Evolutionary conservation across 2,113 vertebrate species (phyloP).

Genomic region (Dipodomys merriami): DNA sequence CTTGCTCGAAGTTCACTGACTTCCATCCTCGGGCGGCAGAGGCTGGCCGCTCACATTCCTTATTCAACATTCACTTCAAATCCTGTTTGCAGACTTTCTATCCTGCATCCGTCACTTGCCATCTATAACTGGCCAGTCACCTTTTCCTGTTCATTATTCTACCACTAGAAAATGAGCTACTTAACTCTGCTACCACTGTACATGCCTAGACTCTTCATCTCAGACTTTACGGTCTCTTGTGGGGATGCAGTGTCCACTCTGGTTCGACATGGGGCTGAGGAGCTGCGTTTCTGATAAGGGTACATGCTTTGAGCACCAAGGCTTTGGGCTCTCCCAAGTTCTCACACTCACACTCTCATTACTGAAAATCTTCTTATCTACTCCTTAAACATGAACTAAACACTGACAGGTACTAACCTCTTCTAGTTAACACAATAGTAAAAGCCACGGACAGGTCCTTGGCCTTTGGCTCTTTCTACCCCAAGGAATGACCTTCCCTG

Average conservation of each 20-base stretch:
- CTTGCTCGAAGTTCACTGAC: background rate
- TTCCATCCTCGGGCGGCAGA: background rate
- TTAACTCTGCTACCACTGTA: background rate
- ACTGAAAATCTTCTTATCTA: too few species aligned
- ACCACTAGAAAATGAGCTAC: background rate
- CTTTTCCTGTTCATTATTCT: slow-evolving; percentile 7
- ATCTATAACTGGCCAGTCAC: slow-evolving; percentile 26
- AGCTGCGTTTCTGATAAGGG: background rate
- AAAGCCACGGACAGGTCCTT: background rate
- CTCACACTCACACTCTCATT: background rate
- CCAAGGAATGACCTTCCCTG: background rate
- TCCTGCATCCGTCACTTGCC: background rate
- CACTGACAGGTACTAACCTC: background rate
- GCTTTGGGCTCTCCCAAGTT: slow-evolving; percentile 14
- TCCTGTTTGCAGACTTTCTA: background rate
- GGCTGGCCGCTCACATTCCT: background rate
- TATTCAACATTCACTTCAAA: background rate
- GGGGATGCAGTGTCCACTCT: background rate
- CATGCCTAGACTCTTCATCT: background rate
- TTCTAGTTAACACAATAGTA: background rate
- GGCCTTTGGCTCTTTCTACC: background rate
- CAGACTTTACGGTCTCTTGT: background rate
- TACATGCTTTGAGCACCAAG: background rate
- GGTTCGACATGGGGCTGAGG: background rate
- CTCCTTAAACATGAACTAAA: background rate